Base-by-base conservation (phyloP, 2,797 vertebrate species). In the Hippoglossus hippoglossus region DNA sequence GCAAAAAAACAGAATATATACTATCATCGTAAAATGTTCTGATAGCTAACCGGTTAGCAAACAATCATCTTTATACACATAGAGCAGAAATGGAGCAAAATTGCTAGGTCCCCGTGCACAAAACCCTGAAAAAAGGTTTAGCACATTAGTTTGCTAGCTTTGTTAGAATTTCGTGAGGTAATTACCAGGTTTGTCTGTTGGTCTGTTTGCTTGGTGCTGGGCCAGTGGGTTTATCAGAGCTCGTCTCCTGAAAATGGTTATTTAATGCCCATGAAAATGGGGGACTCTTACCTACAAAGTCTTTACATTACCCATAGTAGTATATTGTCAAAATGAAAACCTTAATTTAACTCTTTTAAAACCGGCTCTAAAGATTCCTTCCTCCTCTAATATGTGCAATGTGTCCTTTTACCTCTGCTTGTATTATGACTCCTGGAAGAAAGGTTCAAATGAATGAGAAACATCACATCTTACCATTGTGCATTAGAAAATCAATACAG, bases 401-500 rank as follows among this genome's bases (percentile, higher is more conserved):
- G 19, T 12, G 28, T 69, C 9, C 4, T 11, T 44, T 41, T 24
- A 44, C 39, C 34, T 39, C 4, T 56, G 18, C 2, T 62, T 62
- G 25, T 7, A 25, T 25, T 19, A 6, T 52, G 49, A 65, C 52
- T 51, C 39, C 4, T 41, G 47, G 1, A 15, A 15, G 12, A 26
- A 53, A 59, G 39, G 19, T 15, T 66, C 1, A 67, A 55, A 67
- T 54, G 1, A 73, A 49, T 62, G 46, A 41, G 31, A 31, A 21
- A 46, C 41, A 52, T 24, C 22, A 19, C 22, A 54, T 15, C 3
- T 28, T n/a, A 63, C 12, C 7, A 55, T 22, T 47, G 12, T 47
- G 22, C 21, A 55, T 65, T 54, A 47, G 55, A 4, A 65, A 60
- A 65, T 58, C 22, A 63, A 55, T 63, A 7, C 47, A 52, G 6